Conservation (phyloP, 2,888 invertebrate genomes). For the Macrophya alboannulata region DNA sequence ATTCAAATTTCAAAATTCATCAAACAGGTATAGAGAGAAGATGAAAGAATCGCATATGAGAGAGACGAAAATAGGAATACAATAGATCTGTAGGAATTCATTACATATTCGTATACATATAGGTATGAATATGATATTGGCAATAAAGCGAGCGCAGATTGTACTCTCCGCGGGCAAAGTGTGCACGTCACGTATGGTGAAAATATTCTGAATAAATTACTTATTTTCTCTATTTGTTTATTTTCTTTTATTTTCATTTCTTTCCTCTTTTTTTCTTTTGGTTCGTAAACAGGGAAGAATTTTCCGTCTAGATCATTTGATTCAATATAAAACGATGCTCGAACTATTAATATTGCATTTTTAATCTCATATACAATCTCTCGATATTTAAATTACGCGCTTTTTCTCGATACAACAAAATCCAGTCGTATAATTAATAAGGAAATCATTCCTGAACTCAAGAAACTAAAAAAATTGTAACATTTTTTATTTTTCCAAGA, state of each 20-base stretch:
- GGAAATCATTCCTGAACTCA: neutral
- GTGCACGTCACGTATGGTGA: neutral
- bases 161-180: neutral
- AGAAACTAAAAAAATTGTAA: neutral
- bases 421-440: too few species aligned
- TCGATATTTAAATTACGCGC: neutral
- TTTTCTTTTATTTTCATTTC: neutral
- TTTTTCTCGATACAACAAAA: too few species aligned
- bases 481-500: neutral
- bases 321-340: neutral
- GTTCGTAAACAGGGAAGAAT: neutral
- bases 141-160: constrained; percentile 1
- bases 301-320: neutral
- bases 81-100: constrained; percentile 10
- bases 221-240: neutral
- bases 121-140: neutral
- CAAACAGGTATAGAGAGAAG: neutral
- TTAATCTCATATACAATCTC: neutral
- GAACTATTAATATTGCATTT: neutral
- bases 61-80: neutral
- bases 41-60: neutral
- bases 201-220: neutral
- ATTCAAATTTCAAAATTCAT: neutral
- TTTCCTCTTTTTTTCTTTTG: too few species aligned
- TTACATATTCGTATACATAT: neutral